Evolutionary conservation across 1,140 invertebrate genomes (phyloP).

Genomic region (Calephelis virginiensis): DNA sequence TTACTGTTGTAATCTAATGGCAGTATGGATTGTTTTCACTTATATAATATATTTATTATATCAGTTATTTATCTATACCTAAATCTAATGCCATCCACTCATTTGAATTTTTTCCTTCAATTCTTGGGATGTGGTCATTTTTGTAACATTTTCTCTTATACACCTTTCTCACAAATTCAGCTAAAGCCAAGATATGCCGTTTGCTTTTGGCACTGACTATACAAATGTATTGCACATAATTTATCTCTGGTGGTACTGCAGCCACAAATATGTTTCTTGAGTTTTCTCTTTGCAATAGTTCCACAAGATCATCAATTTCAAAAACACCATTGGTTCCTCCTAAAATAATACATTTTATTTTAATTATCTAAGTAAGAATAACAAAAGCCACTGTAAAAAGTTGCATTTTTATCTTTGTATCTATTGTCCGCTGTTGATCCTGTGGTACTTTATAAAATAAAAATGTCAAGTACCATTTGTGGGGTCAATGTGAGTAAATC

Average conservation of each 20-base stretch:
- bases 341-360: constrained; percentile 65
- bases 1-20: not conserved
- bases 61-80: too few species aligned
- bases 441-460: too few species aligned
- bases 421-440: not conserved
- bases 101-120: constrained; percentile 86
- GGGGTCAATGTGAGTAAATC: too few species aligned
- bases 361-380: too few species aligned
- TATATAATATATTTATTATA: not conserved
- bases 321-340: constrained; percentile 89
- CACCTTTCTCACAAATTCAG: constrained; percentile 87
- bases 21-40: not conserved
- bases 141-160: constrained; percentile 86
- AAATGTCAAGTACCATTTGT: too few species aligned
- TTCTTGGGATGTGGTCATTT: constrained; percentile 84
- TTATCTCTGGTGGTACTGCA: constrained; percentile 84
- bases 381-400: too few species aligned
- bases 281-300: constrained; percentile 87
- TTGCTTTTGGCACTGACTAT: constrained; percentile 86
- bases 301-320: constrained; percentile 92
- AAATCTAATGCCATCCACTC: constrained; percentile 96
- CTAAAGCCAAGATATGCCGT: constrained; percentile 87
- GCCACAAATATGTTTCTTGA: constrained; percentile 90
- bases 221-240: constrained; percentile 91
- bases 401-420: not conserved